Conservation (phyloP, 92 coral and sea anemone species). For the Umimayanthus chanpuru region DNA sequence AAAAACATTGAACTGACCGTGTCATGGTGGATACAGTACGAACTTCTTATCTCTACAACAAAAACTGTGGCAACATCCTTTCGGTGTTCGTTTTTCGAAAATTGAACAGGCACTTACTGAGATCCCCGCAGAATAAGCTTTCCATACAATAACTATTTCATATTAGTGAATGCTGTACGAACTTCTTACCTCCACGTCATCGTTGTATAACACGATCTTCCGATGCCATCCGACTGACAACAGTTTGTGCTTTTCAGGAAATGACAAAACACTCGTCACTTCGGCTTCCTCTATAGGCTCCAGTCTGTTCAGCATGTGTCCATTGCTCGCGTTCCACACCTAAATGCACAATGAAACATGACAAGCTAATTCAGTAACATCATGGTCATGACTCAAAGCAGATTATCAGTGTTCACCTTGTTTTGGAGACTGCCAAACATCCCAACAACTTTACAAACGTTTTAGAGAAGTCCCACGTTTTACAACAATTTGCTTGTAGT, state of each 20-base stretch:
- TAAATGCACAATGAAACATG: conserved; percentile 8
- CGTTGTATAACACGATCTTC: conserved; percentile 84
- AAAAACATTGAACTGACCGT: no score
- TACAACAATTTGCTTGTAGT: background rate
- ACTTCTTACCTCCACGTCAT: conserved; percentile 73
- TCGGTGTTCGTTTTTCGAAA: no score
- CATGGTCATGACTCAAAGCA: no score
- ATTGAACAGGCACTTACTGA: no score
- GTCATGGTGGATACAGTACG: no score
- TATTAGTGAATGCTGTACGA: background rate
- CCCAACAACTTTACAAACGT: background rate
- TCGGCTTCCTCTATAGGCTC: conserved; percentile 83
- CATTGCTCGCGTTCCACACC: conserved; percentile 96
- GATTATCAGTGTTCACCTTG: background rate
- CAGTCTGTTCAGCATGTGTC: conserved; percentile 81
- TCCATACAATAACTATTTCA: background rate
- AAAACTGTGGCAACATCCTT: no score
- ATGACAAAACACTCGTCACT: conserved; percentile 87
- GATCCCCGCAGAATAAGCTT: no score
- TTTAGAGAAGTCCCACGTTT: background rate
- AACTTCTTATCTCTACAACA: no score
- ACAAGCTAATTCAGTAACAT: background rate
- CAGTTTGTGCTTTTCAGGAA: conserved; percentile 82
- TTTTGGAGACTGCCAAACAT: background rate
- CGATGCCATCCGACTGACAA: conserved; percentile 97